These are phyloP conservation scores for Alentia gelatinosa DNA, from an alignment of 2,888 invertebrate genomes.

Conservation along the genomic window DNA sequence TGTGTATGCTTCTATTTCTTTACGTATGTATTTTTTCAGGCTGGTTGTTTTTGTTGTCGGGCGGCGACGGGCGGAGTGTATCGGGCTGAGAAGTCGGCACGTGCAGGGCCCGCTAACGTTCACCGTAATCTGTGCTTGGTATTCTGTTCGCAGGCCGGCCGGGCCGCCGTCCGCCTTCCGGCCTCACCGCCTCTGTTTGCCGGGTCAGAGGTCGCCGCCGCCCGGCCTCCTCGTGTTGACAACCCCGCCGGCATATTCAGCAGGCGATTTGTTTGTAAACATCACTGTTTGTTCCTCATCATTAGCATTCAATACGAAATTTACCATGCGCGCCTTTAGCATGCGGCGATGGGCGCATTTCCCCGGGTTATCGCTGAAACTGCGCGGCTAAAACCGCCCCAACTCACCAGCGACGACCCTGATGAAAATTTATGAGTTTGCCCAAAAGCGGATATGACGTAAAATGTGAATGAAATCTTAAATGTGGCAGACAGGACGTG, in stretches of 20 bases:
- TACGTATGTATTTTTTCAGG: not conserved
- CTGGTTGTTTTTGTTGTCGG: not conserved
- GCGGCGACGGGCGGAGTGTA: not conserved
- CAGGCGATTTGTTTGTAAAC: slow-evolving; percentile 30
- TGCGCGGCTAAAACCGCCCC: not conserved
- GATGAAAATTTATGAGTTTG: slow-evolving; percentile 35
- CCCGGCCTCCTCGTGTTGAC: not conserved
- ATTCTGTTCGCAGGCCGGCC: not conserved
- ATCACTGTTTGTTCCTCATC: not conserved
- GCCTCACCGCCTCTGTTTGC: not conserved
- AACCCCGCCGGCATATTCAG: not conserved
- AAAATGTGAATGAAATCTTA: not conserved
- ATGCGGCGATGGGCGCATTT: not conserved
- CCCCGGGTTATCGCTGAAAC: not conserved
- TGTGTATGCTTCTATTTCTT: not conserved
- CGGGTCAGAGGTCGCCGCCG: slow-evolving; percentile 8
- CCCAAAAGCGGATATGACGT: not conserved
- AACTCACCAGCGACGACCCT: not conserved
- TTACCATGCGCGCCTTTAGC: not conserved
- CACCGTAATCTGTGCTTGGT: not conserved
- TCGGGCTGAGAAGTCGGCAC: not conserved
- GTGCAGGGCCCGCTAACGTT: not conserved
- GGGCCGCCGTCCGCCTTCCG: not conserved
- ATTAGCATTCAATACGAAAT: slow-evolving; percentile 48
- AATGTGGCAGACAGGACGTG: too few relatives aligned